Base-by-base conservation (phyloP, 1,140 invertebrate genomes). In the Ceratina australensis region DNA sequence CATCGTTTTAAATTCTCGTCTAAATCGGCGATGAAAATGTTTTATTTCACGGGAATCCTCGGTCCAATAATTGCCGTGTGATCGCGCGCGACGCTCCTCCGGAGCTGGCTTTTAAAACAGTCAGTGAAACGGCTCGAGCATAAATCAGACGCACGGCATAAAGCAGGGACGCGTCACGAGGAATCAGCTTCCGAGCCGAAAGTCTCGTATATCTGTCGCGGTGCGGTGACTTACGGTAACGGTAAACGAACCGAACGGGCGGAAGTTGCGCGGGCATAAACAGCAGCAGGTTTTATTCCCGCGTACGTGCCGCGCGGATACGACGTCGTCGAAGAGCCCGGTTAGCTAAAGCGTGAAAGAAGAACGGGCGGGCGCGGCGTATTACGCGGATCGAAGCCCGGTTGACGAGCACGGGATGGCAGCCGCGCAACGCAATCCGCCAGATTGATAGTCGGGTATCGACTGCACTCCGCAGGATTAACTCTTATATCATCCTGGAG, bases 381-480 rank as follows among this genome's bases (percentile, higher is more conserved):
- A 15, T 71, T 57, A 26, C 24, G 60, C 50, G 24, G 22, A 64
- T 60, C 28, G 72, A 73, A 80, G 54, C 50, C 28, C 26, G 33
- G 67, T 66, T 77, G 56, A 56, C 50, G 28, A 54, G 50, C 16
- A 26, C 52, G 71, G n/a, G 56, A 56, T 78, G 26, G 28, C 72
- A 28, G 20, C 33, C 33, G 33, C 7, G 59, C n/a, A 54, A 59
- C 52, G 56, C 67, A 64, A 77, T 71, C 57, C 60, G 67, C 72
- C 72, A 47, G 57, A 71, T 57, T 71, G 74, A 77, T 77, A 49
- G 57, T 49, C 57, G 67, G 60, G 79, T 82, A 83, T 83, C 67
- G 82, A 72, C 49, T 85, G 82, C 82, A 85, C 82, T 85, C 24
- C 83, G 63, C 26, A 64, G 79, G 82, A 85, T 85, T 85, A 85